Percentiles rank a stretch among this genome's conserved stretches.
Evolutionary conservation across 2,888 invertebrate genomes (phyloP).

Genomic region (Cancer borealis): DNA sequence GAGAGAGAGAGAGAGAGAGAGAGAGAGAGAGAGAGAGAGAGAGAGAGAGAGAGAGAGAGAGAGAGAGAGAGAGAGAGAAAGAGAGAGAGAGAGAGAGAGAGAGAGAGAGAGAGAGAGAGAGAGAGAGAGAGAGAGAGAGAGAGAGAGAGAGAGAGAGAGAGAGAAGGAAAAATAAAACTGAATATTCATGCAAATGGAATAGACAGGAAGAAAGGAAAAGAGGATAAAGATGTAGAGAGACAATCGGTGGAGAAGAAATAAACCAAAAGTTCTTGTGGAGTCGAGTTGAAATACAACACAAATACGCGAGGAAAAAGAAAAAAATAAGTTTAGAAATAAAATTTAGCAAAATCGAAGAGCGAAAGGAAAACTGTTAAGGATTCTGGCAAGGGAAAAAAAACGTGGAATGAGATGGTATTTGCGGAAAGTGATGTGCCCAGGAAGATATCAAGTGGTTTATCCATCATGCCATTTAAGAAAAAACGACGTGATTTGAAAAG

Average conservation of each 20-base stretch:
- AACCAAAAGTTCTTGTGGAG: neutral
- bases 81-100: conserved; percentile 7
- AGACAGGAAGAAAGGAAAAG: neutral
- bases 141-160: conserved; percentile 3
- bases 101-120: conserved; percentile 20
- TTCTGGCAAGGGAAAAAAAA: neutral
- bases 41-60: neutral
- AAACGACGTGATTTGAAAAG: neutral
- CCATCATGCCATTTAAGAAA: neutral
- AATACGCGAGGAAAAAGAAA: neutral
- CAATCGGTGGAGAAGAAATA: neutral
- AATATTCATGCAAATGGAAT: neutral
- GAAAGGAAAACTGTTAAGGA: conserved; percentile 24
- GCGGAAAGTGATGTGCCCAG: neutral
- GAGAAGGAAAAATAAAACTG: neutral
- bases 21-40: conserved; percentile 20
- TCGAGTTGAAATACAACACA: neutral
- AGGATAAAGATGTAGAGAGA: neutral
- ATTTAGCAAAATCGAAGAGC: neutral
- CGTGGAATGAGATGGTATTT: neutral
- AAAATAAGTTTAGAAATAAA: neutral
- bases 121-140: neutral
- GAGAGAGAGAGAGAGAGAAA: neutral
- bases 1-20: conserved; percentile 20
- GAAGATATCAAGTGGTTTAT: neutral